Conservation (phyloP, 2,888 invertebrate species). For the Yponomeuta sedellus region DNA sequence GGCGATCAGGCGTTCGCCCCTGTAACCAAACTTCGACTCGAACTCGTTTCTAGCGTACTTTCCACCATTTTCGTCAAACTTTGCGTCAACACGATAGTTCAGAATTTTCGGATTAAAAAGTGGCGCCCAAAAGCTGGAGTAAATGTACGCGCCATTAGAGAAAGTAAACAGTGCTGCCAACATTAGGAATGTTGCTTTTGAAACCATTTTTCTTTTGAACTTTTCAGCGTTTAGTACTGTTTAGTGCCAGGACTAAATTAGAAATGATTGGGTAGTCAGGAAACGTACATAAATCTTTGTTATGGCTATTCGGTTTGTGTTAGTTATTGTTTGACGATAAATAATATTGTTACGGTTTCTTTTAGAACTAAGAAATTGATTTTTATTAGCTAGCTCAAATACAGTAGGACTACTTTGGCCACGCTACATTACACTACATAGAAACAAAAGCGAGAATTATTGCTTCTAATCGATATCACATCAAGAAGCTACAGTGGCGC, state of each 20-base stretch:
- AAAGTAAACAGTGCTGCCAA: constrained; percentile 25
- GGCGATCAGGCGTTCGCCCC: constrained; percentile 49
- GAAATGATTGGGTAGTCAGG: constrained; percentile 28
- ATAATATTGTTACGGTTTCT: background rate
- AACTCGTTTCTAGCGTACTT: constrained; percentile 37
- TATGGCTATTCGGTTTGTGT: background rate
- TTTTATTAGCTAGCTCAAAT: background rate
- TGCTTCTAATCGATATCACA: background rate
- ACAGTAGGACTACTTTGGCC: background rate
- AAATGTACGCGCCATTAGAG: constrained; percentile 35
- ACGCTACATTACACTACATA: background rate
- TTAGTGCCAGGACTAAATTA: constrained; percentile 21
- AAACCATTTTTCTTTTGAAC: constrained; percentile 23
- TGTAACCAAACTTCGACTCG: constrained; percentile 38
- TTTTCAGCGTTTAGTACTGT: background rate
- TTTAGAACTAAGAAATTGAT: background rate
- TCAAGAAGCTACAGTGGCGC: background rate
- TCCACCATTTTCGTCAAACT: constrained; percentile 45
- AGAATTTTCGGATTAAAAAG: constrained; percentile 49
- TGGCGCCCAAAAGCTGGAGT: constrained; percentile 65
- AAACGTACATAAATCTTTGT: constrained; percentile 20
- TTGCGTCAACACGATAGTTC: constrained; percentile 50
- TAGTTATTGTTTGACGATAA: background rate
- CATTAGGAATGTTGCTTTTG: constrained; percentile 26
- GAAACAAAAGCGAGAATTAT: background rate